These are phyloP conservation scores for Danionella dracula DNA, from an alignment of 2,797 vertebrate genomes.

Conservation along the genomic window DNA sequence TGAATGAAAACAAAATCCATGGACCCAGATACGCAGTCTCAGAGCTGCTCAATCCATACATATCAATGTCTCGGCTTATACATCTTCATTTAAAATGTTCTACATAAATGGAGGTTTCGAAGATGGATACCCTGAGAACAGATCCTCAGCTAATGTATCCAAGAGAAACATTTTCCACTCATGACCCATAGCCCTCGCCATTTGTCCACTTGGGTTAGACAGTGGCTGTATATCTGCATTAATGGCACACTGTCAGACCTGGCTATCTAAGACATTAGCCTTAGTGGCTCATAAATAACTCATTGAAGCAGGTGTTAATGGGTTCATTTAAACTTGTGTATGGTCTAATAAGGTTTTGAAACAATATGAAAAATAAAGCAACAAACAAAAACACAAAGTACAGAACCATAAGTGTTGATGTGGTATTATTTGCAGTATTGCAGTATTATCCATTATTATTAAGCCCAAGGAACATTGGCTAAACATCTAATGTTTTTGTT, in stretches of 20 bases:
- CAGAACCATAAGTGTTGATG: too few species aligned
- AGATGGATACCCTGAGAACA: not conserved
- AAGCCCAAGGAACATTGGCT: too few species aligned
- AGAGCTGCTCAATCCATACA: conserved; percentile 8
- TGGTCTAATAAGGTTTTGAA: conserved; percentile 22
- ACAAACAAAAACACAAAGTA: too few species aligned
- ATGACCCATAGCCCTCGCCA: not conserved
- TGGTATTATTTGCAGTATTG: too few species aligned
- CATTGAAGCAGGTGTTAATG: conserved; percentile 42
- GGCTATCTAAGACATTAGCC: conserved; percentile 45
- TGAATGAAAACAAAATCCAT: not conserved
- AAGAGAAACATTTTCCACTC: not conserved
- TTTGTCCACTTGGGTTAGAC: conserved; percentile 20
- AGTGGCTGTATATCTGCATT: conserved; percentile 38
- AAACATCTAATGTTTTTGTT: too few species aligned
- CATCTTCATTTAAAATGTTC: conserved; percentile 1
- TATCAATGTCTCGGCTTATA: not conserved
- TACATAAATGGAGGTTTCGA: not conserved
- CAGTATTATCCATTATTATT: too few species aligned
- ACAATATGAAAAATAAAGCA: too few species aligned
- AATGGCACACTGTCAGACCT: conserved; percentile 34
- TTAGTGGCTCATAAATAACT: conserved; percentile 51
- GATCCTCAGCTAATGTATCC: not conserved
- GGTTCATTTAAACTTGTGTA: conserved; percentile 37
- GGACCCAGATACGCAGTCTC: not conserved